Evolutionary conservation across 1,140 invertebrate genomes (phyloP).

Genomic region (Zophobas morio): DNA sequence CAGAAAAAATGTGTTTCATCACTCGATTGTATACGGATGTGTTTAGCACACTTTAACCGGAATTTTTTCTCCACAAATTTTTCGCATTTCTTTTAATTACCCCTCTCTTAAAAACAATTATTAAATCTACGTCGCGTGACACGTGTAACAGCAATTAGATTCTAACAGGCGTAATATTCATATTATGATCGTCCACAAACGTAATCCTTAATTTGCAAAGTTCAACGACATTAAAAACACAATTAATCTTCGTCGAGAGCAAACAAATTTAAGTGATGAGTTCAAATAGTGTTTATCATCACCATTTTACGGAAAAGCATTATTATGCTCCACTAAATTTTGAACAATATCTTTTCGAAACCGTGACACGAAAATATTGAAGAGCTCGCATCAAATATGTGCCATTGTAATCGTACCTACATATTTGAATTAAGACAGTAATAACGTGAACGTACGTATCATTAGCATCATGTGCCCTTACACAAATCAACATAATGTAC

Average conservation of each 20-base stretch:
- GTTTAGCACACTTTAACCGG: too few species aligned
- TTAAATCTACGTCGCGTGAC: not conserved
- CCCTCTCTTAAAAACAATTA: not conserved
- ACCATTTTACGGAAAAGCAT: conserved; percentile 24
- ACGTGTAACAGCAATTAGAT: not conserved
- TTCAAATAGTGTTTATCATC: conserved; percentile 11
- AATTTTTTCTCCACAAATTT: too few species aligned
- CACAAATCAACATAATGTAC: not conserved
- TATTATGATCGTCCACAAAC: too few species aligned
- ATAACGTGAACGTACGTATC: too few species aligned
- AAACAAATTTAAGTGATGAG: not conserved
- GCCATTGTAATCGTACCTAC: not conserved
- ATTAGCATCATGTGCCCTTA: not conserved
- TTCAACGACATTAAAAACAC: conserved; percentile 17
- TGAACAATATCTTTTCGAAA: conserved; percentile 12
- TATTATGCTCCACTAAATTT: conserved; percentile 42
- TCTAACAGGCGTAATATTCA: not conserved
- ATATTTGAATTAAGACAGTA: not conserved
- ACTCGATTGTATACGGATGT: too few species aligned
- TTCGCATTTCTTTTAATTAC: too few species aligned
- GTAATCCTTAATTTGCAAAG: conserved; percentile 24
- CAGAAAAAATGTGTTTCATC: too few species aligned
- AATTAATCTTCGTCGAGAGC: conserved; percentile 11
- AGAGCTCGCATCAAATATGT: conserved; percentile 27
- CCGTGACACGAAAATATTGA: conserved; percentile 1